A percentile compares a stretch with the other conserved stretches of the same genome.
These are phyloP conservation scores for Dendrocincla tyrannina DNA, from an alignment of 2,797 vertebrate species.

Conservation along the genomic window DNA sequence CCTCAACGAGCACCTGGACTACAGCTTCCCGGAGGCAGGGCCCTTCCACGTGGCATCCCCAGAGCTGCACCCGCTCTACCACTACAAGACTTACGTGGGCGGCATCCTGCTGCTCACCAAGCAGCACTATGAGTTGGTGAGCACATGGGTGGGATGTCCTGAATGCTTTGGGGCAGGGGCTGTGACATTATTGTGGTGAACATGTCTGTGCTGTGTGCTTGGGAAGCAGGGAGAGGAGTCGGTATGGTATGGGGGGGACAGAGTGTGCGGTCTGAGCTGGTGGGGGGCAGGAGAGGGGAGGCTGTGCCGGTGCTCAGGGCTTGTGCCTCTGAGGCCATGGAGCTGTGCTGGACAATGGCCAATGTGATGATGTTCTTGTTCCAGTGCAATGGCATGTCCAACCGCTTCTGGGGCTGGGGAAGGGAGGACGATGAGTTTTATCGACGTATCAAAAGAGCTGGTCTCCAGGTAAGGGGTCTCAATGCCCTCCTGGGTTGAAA, in stretches of 20 bases:
- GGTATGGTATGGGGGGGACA: not conserved
- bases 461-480: conserved; percentile 84
- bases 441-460: conserved; percentile 88
- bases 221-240: not conserved
- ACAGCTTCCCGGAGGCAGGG: conserved; percentile 88
- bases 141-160: not conserved
- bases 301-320: not conserved
- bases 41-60: conserved; percentile 96
- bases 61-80: conserved; percentile 94
- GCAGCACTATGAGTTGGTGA: conserved; percentile 91
- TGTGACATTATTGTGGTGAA: rapidly evolving
- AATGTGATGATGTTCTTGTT: not conserved
- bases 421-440: conserved; percentile 97
- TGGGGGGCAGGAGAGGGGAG: not conserved
- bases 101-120: conserved; percentile 96
- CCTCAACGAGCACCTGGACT: conserved; percentile 91
- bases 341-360: not conserved
- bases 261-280: not conserved
- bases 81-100: conserved; percentile 96
- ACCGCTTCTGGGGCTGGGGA: conserved; percentile 99
- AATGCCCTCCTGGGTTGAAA: not conserved
- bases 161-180: not conserved
- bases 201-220: not conserved
- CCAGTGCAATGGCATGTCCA: conserved; percentile 98
- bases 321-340: rapidly evolving